Evolutionary conservation across 1,140 invertebrate genomes (phyloP).

Genomic region (Caenorhabditis latens): DNA sequence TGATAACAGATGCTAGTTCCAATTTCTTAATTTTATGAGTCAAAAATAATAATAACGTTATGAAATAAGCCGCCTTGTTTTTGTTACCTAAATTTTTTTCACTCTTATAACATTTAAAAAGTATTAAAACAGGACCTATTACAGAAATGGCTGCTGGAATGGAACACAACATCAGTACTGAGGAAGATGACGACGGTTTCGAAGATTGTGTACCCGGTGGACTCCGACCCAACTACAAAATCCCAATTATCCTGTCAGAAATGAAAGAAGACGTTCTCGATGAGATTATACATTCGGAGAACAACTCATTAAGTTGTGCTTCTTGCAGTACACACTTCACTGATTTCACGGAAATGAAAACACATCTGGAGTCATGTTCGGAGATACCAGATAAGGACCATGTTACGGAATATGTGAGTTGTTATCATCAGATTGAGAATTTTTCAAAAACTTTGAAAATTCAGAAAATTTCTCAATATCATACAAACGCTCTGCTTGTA

Average conservation of each 20-base stretch:
- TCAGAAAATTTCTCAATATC: neutral
- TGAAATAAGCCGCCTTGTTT: neutral
- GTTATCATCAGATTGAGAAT: neutral
- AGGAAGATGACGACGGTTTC: neutral
- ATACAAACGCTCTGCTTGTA: neutral
- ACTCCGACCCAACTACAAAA: slow-evolving; percentile 12
- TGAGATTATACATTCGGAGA: neutral
- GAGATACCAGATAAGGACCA: no score
- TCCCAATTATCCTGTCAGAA: neutral
- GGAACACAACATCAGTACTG: neutral
- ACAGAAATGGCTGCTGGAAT: no score
- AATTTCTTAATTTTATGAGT: no score
- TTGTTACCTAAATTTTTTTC: neutral
- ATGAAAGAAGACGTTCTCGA: neutral
- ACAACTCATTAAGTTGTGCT: neutral
- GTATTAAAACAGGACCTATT: no score
- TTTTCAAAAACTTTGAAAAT: no score
- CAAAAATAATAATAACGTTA: no score
- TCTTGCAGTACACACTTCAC: neutral
- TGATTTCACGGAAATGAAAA: neutral
- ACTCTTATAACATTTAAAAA: no score
- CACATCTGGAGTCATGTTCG: neutral
- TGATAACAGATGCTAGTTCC: no score
- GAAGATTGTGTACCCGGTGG: slow-evolving; percentile 1
- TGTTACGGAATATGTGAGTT: neutral